Conservation (phyloP, 2,113 vertebrate species). For the Pyxicephalus adspersus region DNA sequence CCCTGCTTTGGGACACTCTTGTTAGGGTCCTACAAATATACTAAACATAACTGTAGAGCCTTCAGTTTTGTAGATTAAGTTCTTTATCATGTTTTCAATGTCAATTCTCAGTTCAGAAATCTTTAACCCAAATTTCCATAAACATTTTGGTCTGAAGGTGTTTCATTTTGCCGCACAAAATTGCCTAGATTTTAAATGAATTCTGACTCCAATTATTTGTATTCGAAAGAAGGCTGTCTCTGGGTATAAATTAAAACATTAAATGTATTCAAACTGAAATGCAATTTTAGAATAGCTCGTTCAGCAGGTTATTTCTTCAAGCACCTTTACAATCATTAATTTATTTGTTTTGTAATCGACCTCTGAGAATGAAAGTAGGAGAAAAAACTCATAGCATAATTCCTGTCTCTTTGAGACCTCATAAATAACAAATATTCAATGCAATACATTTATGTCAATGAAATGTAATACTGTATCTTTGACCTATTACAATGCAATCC, state of each 20-base stretch:
- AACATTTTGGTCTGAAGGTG: background rate
- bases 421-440: background rate
- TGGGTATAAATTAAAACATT: slow-evolving; percentile 1
- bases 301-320: slow-evolving; percentile 15
- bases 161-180: background rate
- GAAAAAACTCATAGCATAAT: background rate
- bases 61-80: too few species aligned
- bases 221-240: background rate
- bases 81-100: background rate
- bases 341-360: slow-evolving; percentile 14
- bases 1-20: too few species aligned
- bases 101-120: background rate
- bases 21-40: too few species aligned
- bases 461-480: background rate
- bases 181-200: background rate
- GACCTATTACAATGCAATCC: background rate
- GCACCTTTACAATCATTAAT: slow-evolving; percentile 16
- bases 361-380: background rate
- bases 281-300: slow-evolving; percentile 1
- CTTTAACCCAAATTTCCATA: background rate
- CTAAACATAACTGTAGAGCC: too few species aligned
- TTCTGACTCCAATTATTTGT: background rate
- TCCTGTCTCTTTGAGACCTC: background rate
- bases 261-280: background rate
- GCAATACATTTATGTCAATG: slow-evolving; percentile 3